Conservation (phyloP, 2,113 vertebrate species). For the Indri indri region DNA sequence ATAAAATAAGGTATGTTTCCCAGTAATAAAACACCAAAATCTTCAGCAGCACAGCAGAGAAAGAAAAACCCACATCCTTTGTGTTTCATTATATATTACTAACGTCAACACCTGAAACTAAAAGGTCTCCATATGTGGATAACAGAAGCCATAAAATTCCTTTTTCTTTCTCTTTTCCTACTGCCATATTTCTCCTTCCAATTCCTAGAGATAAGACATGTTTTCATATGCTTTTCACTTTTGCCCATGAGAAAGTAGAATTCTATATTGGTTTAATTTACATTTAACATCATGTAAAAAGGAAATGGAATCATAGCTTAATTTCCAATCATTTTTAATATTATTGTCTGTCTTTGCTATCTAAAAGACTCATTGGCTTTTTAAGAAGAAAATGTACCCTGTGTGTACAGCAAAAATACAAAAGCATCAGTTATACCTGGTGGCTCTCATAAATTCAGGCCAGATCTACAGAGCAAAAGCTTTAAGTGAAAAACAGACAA, state of each 20-base stretch:
- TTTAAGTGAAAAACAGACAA: background rate
- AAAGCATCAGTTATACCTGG: background rate
- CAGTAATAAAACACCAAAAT: conserved; percentile 23
- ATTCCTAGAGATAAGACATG: conserved; percentile 1
- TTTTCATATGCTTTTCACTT: background rate
- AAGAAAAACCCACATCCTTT: conserved; percentile 36
- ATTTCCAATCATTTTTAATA: conserved; percentile 19
- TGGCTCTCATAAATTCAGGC: background rate
- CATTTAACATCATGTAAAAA: background rate
- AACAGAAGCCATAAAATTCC: background rate
- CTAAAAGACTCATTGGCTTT: background rate
- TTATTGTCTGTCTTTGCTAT: background rate
- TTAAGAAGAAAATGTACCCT: background rate
- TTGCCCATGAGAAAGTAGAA: background rate
- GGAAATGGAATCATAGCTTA: background rate
- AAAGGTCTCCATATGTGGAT: background rate
- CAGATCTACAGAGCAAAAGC: background rate
- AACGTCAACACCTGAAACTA: background rate
- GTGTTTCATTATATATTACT: background rate
- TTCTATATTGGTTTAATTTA: background rate
- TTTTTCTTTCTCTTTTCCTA: background rate
- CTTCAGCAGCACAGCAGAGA: background rate
- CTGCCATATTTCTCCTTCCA: background rate
- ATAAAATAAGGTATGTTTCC: conserved; percentile 7
- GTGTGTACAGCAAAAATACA: background rate